Evolutionary conservation across 2,797 vertebrate genomes (phyloP), one percentile per base, ranked within the genome.

Genomic region (Tauraco hartlaubi): DNA sequence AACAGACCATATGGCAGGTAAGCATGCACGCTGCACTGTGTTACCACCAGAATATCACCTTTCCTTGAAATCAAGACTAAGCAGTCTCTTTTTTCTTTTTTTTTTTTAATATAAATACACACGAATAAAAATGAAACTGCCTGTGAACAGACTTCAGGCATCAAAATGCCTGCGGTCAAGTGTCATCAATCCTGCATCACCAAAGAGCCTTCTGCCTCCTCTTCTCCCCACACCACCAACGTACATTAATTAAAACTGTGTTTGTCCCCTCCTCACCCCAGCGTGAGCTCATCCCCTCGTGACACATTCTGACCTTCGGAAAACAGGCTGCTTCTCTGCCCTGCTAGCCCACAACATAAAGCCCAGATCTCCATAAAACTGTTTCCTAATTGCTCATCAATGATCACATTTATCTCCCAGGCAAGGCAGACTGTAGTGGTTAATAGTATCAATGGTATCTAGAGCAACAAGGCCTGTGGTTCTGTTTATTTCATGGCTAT

Each of bases 141-240:
- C 62, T 51, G 13, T 51, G 23, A 94, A 97, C 33, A 95, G 83
- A 39, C 83, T 97, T 92, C 68, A 85, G 94, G 79, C 76, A 97
- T 86, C 88, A 93, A 93, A 87, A 91, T 86, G 46, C 90, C 95
- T 92, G 66, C 72, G 88, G 67, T 80, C 64, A 94, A 97, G 67
- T 59, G 55, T 83, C 87, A 67, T 90, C 92, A 86, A 69, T 95
- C 83, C 93, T 68, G 68, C 54, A 90, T 68, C 76, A 76, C 25
- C 68, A 41, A 56, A 85, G 19, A 78, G 44, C 79, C 35, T 94
- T 83, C 80, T 58, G n/a, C 83, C 49, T 80, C 21, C 31, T 83
- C 33, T 61, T 54, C 64, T 72, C 15, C 44, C 41, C 35, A 58
- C 39, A 62, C 46, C 58, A 66, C 44, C 64, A 94, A 73, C 91